Percentiles rank a stretch among this genome's conserved stretches.
Evolutionary conservation across 2,888 invertebrate genomes (phyloP).

Genomic region (Parthenolecanium corni): DNA sequence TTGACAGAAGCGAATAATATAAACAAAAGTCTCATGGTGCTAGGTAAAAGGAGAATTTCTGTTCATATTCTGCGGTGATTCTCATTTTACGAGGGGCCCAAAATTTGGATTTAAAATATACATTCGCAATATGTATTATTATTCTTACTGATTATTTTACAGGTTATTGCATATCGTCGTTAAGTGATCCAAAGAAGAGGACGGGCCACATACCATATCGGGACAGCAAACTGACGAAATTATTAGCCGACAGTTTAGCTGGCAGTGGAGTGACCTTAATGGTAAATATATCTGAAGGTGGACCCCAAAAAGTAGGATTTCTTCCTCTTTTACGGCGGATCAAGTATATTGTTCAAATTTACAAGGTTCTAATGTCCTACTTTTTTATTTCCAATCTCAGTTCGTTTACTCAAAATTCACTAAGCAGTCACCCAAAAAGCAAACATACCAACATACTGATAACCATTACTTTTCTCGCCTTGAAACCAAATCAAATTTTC

Average conservation of each 20-base stretch:
- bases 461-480: too few species aligned
- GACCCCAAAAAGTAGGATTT: neutral
- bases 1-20: constrained; percentile 92
- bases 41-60: constrained; percentile 49
- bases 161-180: constrained; percentile 89
- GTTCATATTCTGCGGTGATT: neutral
- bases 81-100: neutral
- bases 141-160: neutral
- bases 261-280: constrained; percentile 90
- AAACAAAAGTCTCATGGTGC: constrained; percentile 86
- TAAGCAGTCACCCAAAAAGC: too few species aligned
- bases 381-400: too few species aligned
- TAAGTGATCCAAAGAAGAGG: constrained; percentile 69
- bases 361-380: too few species aligned
- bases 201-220: constrained; percentile 83
- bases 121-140: neutral
- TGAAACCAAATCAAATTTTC: too few species aligned
- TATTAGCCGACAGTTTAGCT: constrained; percentile 82
- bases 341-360: too few species aligned
- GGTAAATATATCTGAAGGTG: constrained; percentile 47
- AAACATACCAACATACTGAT: too few species aligned
- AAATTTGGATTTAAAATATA: too few species aligned
- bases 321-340: too few species aligned
- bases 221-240: constrained; percentile 86
- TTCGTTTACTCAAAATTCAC: too few species aligned